A percentile compares a stretch with the other conserved stretches of the same genome.
phyloP scores from a whole-genome alignment of 2,113 vertebrate genomes.

The Platysternon megacephalum region DNA sequence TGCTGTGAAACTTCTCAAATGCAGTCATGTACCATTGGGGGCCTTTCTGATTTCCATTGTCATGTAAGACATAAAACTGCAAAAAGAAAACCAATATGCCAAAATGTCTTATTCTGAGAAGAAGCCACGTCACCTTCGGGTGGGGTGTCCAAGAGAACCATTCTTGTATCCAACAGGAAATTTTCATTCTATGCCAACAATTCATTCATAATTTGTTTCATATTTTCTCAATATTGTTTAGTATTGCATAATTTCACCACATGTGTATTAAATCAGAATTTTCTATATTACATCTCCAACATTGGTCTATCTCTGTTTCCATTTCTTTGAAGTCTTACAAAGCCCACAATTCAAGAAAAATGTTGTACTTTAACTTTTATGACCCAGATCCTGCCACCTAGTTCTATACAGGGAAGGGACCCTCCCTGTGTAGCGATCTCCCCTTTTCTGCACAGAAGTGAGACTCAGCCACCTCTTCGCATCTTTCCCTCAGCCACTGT shows the following conservation, averaged over 20 bases:
- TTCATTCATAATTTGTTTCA: background rate
- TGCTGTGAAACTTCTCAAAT: background rate
- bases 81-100: background rate
- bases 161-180: background rate
- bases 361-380: background rate
- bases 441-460: background rate
- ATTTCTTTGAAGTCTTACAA: background rate
- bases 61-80: background rate
- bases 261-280: background rate
- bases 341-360: background rate
- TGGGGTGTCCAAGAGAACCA: background rate
- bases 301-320: background rate
- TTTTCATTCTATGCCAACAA: background rate
- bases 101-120: background rate
- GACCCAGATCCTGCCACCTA: background rate
- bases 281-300: background rate
- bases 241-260: background rate
- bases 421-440: background rate
- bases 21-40: background rate
- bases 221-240: background rate
- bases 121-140: background rate
- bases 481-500: background rate
- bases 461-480: background rate
- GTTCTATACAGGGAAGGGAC: background rate
- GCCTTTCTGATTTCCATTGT: background rate